Evolutionary conservation across 2,888 invertebrate species (phyloP), one percentile per base, ranked within the genome.

Genomic region (Sarcophaga variegata): DNA sequence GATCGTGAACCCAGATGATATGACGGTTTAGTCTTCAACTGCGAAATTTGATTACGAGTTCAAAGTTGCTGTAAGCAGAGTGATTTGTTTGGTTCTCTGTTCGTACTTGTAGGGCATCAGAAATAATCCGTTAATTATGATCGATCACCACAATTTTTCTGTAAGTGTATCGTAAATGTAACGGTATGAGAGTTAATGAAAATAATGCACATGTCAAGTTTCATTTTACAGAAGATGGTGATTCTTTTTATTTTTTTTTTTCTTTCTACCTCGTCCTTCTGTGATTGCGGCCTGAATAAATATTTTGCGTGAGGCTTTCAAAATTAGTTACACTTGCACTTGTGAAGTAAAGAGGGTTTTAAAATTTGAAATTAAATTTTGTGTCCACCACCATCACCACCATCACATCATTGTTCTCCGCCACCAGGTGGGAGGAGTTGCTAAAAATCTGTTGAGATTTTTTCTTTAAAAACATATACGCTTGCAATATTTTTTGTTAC

Each of bases 161-260:
- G 25, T 12, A n/a, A 76, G 80, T 85, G 76, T 72, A 72, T 45
- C 20, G 5, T 20, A 6, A 67, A 62, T 49, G 85, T 78, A 81
- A 88, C 88, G 91, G 91, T 90, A 91, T 90, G 92, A 92, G 92
- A 92, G 90, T 92, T 93, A 92, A 93, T 93, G 93, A 93, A 93
- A 92, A 92, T 92, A 92, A 93, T 93, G 92, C 93, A 93, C 93
- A 93, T 93, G 93, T 93, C 93, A 92, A 90, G 91, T 91, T 91
- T 90, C 91, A 93, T 91, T 89, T 89, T 64, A 72, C 75, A 22
- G 8, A 81, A 89, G 90, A 88, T 88, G 90, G 87, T 89, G 78
- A 54, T 88, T 89, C 89, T 90, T 67, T 62, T 72, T 17, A 2
- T 12, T 17, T 12, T 12, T 17, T 12, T 12, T 49, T 49, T 37